These are phyloP conservation scores for Orgyia antiqua DNA, from an alignment of 2,888 invertebrate species.

Conservation along the genomic window DNA sequence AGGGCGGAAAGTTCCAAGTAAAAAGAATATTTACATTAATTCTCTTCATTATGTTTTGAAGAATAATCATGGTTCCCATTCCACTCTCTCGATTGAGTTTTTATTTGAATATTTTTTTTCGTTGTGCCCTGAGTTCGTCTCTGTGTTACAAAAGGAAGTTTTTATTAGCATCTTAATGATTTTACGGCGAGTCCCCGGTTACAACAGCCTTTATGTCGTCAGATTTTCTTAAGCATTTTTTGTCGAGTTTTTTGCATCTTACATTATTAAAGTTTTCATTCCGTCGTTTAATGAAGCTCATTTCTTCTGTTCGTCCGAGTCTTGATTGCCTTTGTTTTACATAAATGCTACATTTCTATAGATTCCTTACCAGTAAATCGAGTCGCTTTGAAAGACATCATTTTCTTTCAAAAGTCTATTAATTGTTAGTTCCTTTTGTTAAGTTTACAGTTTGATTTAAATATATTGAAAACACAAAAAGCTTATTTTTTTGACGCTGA, in stretches of 20 bases:
- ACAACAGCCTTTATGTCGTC: constrained; percentile 79
- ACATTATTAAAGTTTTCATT: constrained; percentile 79
- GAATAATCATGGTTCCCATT: constrained; percentile 77
- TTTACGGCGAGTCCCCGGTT: constrained; percentile 78
- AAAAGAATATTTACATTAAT: constrained; percentile 80
- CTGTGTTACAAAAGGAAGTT: constrained; percentile 77
- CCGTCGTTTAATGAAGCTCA: constrained; percentile 77
- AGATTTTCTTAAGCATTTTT: constrained; percentile 79
- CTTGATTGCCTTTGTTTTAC: constrained; percentile 79
- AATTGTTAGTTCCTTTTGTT: constrained; percentile 36
- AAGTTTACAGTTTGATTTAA: too few relatives aligned
- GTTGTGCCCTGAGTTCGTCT: constrained; percentile 62
- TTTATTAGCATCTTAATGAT: constrained; percentile 80
- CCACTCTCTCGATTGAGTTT: constrained; percentile 74
- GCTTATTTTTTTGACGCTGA: too few relatives aligned
- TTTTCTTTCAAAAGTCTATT: constrained; percentile 61
- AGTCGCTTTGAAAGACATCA: constrained; percentile 61
- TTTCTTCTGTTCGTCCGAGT: constrained; percentile 75
- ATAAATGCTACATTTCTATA: constrained; percentile 77
- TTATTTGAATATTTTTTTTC: constrained; percentile 77
- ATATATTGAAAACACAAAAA: too few relatives aligned
- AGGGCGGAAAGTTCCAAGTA: constrained; percentile 70
- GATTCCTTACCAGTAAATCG: constrained; percentile 68
- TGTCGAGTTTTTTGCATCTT: constrained; percentile 75
- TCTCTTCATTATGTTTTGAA: constrained; percentile 80